phyloP scores from a whole-genome alignment of 2,113 vertebrate species.

The Dromiciops gliroides region DNA sequence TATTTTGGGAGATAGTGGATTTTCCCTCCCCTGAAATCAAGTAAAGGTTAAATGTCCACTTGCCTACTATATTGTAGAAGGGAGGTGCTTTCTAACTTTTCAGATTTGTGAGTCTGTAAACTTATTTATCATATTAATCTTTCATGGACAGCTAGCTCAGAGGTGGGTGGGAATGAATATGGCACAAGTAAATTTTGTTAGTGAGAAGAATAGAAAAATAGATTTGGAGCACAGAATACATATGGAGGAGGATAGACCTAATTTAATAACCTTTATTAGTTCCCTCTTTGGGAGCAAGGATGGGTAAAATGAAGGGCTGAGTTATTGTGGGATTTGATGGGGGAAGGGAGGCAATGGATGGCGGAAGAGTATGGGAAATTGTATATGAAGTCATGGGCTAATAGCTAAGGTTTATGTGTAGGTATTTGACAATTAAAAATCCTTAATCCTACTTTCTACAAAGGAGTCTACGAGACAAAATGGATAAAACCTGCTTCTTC shows the following conservation, averaged over 20 bases:
- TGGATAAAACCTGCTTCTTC: no score
- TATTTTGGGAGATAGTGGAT: background rate
- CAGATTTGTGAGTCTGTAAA: background rate
- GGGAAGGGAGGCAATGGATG: background rate
- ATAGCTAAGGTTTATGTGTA: background rate
- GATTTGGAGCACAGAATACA: background rate
- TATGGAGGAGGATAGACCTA: background rate
- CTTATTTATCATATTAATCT: background rate
- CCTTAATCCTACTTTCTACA: background rate
- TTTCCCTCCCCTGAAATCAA: background rate
- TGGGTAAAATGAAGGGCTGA: background rate
- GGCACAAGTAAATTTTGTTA: background rate
- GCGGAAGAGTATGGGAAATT: background rate
- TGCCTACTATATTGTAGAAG: background rate
- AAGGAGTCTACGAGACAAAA: background rate
- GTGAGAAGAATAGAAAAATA: background rate
- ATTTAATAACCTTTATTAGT: background rate
- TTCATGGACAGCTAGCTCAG: background rate
- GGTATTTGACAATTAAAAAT: background rate
- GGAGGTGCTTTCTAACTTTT: background rate
- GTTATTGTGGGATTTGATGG: background rate
- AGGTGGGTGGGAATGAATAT: background rate
- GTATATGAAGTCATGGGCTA: background rate
- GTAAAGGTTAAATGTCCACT: background rate
- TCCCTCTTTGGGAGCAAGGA: background rate